phyloP scores from a whole-genome alignment of 1,140 invertebrate species.

The Megalopta genalis region DNA sequence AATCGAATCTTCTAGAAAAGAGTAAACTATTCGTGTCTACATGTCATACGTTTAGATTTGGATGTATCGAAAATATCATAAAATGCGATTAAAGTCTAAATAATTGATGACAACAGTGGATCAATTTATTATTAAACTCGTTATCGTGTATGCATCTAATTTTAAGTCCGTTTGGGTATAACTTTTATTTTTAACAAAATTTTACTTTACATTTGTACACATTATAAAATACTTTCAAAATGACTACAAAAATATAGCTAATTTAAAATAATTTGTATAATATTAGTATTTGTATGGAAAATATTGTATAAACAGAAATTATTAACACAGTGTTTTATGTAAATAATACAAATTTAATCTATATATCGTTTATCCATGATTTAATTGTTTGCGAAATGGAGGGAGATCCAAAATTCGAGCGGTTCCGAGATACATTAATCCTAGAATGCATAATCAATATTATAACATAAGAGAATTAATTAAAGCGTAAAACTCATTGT shows the following conservation, averaged over 20 bases:
- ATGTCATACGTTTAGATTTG: background rate
- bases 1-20: background rate
- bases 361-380: slow-evolving; percentile 11
- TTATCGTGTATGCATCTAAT: background rate
- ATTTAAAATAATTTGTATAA: background rate
- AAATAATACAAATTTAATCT: background rate
- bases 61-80: background rate
- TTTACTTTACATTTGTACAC: background rate
- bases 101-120: too few relatives aligned
- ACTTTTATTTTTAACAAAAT: background rate
- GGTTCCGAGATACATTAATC: slow-evolving; percentile 21
- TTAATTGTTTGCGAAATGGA: slow-evolving; percentile 39
- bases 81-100: background rate
- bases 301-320: background rate
- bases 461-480: background rate
- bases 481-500: background rate
- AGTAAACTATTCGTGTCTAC: background rate
- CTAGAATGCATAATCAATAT: slow-evolving; percentile 4
- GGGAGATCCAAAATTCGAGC: slow-evolving; percentile 33
- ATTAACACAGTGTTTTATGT: background rate
- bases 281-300: background rate
- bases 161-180: background rate
- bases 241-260: background rate
- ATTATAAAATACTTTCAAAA: background rate
- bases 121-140: background rate